phyloP scores from a whole-genome alignment of 2,888 invertebrate genomes.

The Polyommatus icarus region DNA sequence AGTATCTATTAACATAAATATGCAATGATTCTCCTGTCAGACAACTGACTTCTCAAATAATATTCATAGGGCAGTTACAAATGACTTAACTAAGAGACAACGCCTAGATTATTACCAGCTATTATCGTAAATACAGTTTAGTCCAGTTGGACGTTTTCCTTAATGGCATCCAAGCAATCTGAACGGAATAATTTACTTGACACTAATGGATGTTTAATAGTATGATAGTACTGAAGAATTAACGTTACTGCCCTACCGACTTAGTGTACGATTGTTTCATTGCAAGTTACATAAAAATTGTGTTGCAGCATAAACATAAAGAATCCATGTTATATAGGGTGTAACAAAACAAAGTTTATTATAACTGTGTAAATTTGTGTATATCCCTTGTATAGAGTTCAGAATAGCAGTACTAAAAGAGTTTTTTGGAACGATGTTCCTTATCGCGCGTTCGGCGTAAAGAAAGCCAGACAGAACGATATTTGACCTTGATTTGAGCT shows the following conservation, averaged over 20 bases:
- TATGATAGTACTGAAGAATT: conserved; percentile 16
- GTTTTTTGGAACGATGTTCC: too few relatives aligned
- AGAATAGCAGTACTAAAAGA: too few relatives aligned
- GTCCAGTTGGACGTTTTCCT: conserved; percentile 28
- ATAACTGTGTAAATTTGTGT: too few relatives aligned
- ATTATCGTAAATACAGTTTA: conserved; percentile 28
- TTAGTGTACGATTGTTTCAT: neutral
- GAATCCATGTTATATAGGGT: too few relatives aligned
- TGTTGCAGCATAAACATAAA: too few relatives aligned
- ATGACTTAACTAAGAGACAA: conserved; percentile 19
- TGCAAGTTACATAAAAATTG: neutral
- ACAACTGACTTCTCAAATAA: neutral
- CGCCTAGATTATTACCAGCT: conserved; percentile 21
- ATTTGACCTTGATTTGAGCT: too few relatives aligned
- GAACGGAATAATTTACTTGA: conserved; percentile 23
- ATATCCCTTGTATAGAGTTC: too few relatives aligned
- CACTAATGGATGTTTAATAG: conserved; percentile 23
- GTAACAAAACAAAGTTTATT: too few relatives aligned
- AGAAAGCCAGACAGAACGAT: too few relatives aligned
- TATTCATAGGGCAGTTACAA: conserved; percentile 2
- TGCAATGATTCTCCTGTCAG: neutral
- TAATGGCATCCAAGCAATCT: conserved; percentile 25
- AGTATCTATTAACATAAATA: too few relatives aligned
- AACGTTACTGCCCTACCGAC: neutral
- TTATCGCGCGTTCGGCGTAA: too few relatives aligned